phyloP scores from a whole-genome alignment of 2,113 vertebrate species.

The Chaenogobius annularis region DNA sequence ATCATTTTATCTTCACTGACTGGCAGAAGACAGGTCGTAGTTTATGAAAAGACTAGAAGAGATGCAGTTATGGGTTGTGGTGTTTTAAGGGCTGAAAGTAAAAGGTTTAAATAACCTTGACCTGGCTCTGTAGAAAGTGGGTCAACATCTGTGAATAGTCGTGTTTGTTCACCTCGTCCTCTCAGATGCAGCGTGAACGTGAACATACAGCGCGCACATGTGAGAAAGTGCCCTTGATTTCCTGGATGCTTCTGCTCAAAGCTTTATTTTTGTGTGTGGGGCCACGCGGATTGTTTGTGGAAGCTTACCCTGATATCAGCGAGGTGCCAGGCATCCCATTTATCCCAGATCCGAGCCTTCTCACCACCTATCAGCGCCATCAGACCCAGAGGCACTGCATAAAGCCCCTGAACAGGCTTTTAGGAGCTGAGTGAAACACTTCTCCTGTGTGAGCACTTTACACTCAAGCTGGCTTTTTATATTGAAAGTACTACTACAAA shows the following conservation, averaged over 20 bases:
- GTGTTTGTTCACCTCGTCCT: slow-evolving; percentile 25
- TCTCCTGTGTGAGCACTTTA: slow-evolving; percentile 19
- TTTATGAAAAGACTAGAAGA: background rate
- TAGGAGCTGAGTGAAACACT: slow-evolving; percentile 48
- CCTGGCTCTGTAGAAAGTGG: slow-evolving; percentile 24
- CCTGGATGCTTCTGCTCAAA: background rate
- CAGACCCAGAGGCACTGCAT: slow-evolving; percentile 49
- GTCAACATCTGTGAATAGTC: slow-evolving; percentile 20
- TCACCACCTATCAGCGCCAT: slow-evolving; percentile 60
- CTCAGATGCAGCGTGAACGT: slow-evolving; percentile 6
- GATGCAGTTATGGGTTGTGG: slow-evolving; percentile 1
- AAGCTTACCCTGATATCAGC: slow-evolving; percentile 61
- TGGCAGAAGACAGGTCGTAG: background rate
- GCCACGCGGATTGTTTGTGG: slow-evolving; percentile 50
- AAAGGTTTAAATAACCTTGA: slow-evolving; percentile 23
- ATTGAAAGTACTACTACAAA: background rate
- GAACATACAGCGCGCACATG: slow-evolving; percentile 3
- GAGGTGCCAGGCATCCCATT: slow-evolving; percentile 58
- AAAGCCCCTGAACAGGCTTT: slow-evolving; percentile 55
- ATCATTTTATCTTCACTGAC: background rate
- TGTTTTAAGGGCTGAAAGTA: background rate
- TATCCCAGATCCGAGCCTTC: slow-evolving; percentile 48
- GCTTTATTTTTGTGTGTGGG: slow-evolving; percentile 18
- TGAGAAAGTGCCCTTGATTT: slow-evolving; percentile 41
- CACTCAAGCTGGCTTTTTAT: slow-evolving; percentile 1